phyloP scores from a whole-genome alignment of 2,888 invertebrate species.

The Mimas tiliae region DNA sequence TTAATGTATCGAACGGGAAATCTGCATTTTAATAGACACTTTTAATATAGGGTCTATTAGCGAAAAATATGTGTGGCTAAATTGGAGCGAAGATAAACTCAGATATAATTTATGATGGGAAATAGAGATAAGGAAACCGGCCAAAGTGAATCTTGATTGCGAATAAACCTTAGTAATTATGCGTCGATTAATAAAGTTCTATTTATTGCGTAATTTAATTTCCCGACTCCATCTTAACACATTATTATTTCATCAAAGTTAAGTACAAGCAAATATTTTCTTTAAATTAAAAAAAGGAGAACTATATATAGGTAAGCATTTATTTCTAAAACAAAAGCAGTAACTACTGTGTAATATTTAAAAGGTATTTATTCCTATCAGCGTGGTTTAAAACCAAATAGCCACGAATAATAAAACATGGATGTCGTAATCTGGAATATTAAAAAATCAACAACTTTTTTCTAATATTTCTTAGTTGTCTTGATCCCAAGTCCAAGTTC shows the following conservation, averaged over 20 bases:
- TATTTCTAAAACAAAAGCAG: no score
- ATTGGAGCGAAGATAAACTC: constrained; percentile 11
- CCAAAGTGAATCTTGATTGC: constrained; percentile 3
- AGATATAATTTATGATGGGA: constrained; percentile 2
- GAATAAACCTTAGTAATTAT: not conserved
- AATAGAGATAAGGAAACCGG: not conserved
- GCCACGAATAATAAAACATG: no score
- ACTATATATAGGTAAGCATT: no score
- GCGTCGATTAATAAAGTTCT: not conserved
- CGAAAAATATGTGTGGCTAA: constrained; percentile 17
- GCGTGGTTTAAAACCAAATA: no score
- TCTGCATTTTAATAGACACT: constrained; percentile 17
- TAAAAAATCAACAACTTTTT: no score
- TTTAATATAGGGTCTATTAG: constrained; percentile 21
- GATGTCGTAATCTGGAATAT: no score
- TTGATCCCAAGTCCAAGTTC: no score
- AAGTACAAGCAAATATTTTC: no score
- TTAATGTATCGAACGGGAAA: constrained; percentile 20
- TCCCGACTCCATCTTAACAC: not conserved
- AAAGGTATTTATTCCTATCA: no score
- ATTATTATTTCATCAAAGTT: not conserved
- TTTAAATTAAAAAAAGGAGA: no score
- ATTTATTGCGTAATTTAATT: not conserved
- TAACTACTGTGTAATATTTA: no score
- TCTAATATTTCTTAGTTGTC: no score